Base-by-base conservation (phyloP, 2,113 vertebrate species). In the Mellivora capensis region DNA sequence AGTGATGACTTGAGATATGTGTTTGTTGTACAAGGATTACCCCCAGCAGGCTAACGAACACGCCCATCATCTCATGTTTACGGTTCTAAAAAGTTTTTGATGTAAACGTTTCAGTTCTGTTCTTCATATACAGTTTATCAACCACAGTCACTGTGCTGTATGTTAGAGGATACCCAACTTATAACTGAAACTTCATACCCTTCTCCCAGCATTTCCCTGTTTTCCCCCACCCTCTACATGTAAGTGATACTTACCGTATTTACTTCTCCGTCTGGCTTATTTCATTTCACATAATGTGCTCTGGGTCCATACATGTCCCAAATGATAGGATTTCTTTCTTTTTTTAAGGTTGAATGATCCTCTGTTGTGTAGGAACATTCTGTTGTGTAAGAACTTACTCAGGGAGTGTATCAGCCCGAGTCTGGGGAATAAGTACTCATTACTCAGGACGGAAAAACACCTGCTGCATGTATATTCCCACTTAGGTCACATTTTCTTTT, bases 151-250 rank as follows among this genome's bases (percentile, higher is more conserved):
- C 79, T 29, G 13, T 17, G 23, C 74, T 49, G 7, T 42, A 15
- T 15, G 1, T 29, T 29, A 64, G 29, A 17, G 1, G 7, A 8
- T 37, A 69, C 67, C n/a, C 34, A 10, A 1, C 64, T 67, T 15
- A 18, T 0, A 84, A 62, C 69, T 57, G 13, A 29, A 57, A 67
- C 47, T 37, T 13, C 79, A 25, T 84, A 9, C 23, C 42, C n/a
- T 83, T 89, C 37, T 23, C 47, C 59, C 80, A 85, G 1, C 31
- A 4, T 67, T 12, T 44, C 44, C 59, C 11, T 44, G 8, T 54
- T 42, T 17, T 7, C 37, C 8, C 0, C 0, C 4, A 4, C 2
- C 10, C 59, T 90, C 37, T 37, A 29, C 59, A 12, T 13, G 7
- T n/a, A 44, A 12, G 37, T 88, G 87, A 90, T 42, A 57, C 2